Base-by-base conservation (phyloP, 1,140 invertebrate species). In the Drosophila sturtevanti region DNA sequence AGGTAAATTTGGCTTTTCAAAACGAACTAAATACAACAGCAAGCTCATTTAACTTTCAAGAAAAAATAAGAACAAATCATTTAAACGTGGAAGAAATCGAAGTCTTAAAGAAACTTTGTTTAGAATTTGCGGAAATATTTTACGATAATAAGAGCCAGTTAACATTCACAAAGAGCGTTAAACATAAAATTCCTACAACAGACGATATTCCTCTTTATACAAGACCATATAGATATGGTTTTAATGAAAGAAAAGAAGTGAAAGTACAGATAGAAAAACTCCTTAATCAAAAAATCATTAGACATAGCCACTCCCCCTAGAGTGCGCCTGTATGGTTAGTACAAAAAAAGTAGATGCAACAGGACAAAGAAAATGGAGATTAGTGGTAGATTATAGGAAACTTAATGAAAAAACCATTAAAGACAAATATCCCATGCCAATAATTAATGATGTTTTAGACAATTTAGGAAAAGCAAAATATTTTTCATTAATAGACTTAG, bases 201-300 rank as follows among this genome's bases (percentile, higher is more conserved):
- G n/a, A n/a, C n/a, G n/a, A n/a, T n/a, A n/a, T n/a, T n/a, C n/a
- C n/a, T n/a, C n/a, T n/a, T n/a, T n/a, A n/a, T n/a, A n/a, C n/a
- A n/a, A n/a, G n/a, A n/a, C n/a, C n/a, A n/a, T n/a, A n/a, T n/a
- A n/a, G n/a, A n/a, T n/a, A n/a, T n/a, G n/a, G n/a, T n/a, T n/a
- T n/a, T n/a, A n/a, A n/a, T n/a, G n/a, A n/a, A n/a, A n/a, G n/a
- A n/a, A n/a, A n/a, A n/a, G n/a, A n/a, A n/a, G n/a, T n/a, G n/a
- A n/a, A 60, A 24, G 34, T 12, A 31, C 52, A 66, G 12, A 18
- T 66, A 16, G 7, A 18, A 5, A 58, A 56, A 27, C 37, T 44
- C n/a, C 63, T 66, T 2, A 18, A 66, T 31, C 63, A 66, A 58
- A 41, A 66, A 24, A 27, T 65, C 24, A 63, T 63, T 21, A 14